Base-by-base conservation (phyloP, 2,888 invertebrate species). In the Graphium colonna region DNA sequence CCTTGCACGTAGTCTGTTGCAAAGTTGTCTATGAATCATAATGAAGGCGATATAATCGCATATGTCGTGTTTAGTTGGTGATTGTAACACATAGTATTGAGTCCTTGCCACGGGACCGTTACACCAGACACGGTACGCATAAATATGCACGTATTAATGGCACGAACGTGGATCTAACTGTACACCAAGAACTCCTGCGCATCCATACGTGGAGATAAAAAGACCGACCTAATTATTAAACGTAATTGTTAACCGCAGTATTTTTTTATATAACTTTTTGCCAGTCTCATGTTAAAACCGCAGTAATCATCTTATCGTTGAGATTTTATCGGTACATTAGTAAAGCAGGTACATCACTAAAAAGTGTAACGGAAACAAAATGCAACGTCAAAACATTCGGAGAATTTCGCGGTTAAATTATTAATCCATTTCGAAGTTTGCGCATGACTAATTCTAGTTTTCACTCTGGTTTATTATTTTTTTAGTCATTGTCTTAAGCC, bases 81-180 rank as follows among this genome's bases (percentile, higher is more conserved):
- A 41, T 31, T 49, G 65, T 67, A 68, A 67, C 77, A 79, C 71
- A 71, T 76, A 75, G 73, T 72, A 75, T 75, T 60, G 69, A 79
- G 75, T 84, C 84, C 85, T 84, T 80, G 67, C 69, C 63, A 65
- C 53, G 63, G 66, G 75, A 79, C 87, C 87, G 88, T 86, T 88
- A 87, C 59, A 64, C 62, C 63, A 79, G 77, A 79, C 85, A 80
- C 77, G 87, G 71, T 75, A 78, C 77, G 88, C 87, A 87, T 88
- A 86, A 85, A 81, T 87, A 86, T 87, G 79, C 82, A 81, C 75
- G 75, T 82, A 79, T 78, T 81, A 82, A 77, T 82, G 77, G 77
- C 81, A 81, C 77, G 79, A 79, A 78, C 73, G 79, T 82, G 77
- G 73, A 70, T 68, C 66, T 86, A 87, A 88, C 87, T 82, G 88